Percentiles rank a stretch among this genome's conserved stretches.
phyloP scores from a whole-genome alignment of 2,113 vertebrate species.

The human region DNA sequence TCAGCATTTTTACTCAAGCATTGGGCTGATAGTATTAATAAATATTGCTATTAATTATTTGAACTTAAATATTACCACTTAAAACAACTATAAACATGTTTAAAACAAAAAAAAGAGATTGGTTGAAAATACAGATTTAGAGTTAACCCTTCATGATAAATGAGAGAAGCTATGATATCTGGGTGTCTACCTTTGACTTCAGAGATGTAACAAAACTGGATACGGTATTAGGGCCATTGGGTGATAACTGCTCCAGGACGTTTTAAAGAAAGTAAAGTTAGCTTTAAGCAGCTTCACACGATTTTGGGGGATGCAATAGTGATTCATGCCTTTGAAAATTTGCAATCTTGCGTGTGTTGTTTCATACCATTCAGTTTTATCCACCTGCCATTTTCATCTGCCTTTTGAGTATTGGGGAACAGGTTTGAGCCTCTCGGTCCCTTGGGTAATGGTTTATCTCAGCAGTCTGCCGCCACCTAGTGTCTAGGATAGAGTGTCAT shows the following conservation, averaged over 20 bases:
- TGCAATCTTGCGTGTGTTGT: neutral
- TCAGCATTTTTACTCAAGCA: neutral
- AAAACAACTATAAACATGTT: neutral
- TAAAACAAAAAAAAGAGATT: neutral
- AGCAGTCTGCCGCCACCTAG: constrained; percentile 74
- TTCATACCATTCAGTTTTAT: neutral
- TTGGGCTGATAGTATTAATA: neutral
- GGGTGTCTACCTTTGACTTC: neutral
- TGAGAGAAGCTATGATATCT: neutral
- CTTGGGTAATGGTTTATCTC: constrained; percentile 38
- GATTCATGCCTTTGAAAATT: neutral
- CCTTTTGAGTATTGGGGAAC: neutral
- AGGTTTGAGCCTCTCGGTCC: neutral
- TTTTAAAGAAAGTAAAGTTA: neutral
- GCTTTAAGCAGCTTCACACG: neutral
- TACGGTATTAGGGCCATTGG: neutral
- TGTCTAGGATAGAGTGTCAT: neutral
- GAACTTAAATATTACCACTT: neutral
- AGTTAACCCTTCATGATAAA: neutral
- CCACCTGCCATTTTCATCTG: neutral
- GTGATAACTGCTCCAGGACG: neutral
- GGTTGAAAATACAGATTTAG: neutral
- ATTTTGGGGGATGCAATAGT: neutral
- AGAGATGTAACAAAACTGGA: neutral
- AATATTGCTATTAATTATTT: neutral